Evolutionary conservation across 2,888 invertebrate genomes (phyloP).

Genomic region (Meiosimyza platycephala): DNA sequence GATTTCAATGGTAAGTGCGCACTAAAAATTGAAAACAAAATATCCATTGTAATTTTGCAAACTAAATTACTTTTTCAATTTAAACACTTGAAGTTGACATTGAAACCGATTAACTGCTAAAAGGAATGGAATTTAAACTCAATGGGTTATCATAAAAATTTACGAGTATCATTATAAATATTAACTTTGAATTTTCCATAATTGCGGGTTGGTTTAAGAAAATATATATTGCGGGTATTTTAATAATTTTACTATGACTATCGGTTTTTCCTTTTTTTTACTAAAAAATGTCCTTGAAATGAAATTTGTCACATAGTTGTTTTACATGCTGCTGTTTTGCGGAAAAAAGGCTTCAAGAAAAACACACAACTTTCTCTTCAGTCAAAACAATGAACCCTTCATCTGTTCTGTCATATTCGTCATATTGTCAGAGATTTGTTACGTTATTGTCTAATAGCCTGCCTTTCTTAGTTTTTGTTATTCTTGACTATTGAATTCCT

Average conservation of each 20-base stretch:
- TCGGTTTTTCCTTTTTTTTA: conserved; percentile 10
- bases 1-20: conserved; percentile 85
- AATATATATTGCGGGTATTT: too few species aligned
- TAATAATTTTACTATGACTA: background rate
- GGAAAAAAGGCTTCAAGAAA: conserved; percentile 1
- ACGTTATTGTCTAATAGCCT: background rate
- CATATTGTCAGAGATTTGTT: background rate
- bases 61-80: conserved; percentile 42
- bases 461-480: background rate
- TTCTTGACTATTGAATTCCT: background rate
- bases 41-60: background rate
- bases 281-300: conserved; percentile 35
- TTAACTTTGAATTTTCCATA: background rate
- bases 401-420: conserved; percentile 10
- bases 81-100: conserved; percentile 47
- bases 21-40: conserved; percentile 28
- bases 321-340: conserved; percentile 24
- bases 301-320: conserved; percentile 19
- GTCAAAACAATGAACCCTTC: conserved; percentile 37
- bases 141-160: conserved; percentile 47
- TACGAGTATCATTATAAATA: conserved; percentile 34
- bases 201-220: background rate
- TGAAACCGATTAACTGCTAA: conserved; percentile 42
- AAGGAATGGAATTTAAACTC: conserved; percentile 44
- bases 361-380: background rate